These are phyloP conservation scores for Parasteatoda tepidariorum DNA, from an alignment of 1,140 invertebrate genomes.

Conservation along the genomic window DNA sequence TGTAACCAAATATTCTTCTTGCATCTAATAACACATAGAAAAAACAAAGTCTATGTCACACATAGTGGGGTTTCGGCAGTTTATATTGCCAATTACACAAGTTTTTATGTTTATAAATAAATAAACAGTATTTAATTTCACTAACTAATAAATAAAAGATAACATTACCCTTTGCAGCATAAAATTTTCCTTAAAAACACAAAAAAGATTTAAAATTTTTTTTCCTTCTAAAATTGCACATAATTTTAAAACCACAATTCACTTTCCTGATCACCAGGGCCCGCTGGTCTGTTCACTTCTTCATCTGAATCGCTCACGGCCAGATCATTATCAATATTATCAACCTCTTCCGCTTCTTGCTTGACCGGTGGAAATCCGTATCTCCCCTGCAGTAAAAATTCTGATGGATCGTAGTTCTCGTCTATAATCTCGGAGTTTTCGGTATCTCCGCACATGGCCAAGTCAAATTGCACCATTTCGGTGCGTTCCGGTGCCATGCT, in stretches of 20 bases:
- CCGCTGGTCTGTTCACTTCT: slow-evolving; percentile 68
- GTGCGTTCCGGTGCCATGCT: not conserved
- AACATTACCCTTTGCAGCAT: too few species aligned
- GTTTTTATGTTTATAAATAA: too few species aligned
- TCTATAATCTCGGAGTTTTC: slow-evolving; percentile 83
- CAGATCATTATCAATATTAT: slow-evolving; percentile 76
- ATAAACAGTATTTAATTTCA: too few species aligned
- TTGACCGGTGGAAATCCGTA: slow-evolving; percentile 66
- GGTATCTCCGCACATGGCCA: slow-evolving; percentile 24
- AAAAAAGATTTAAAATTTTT: too few species aligned
- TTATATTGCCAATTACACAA: too few species aligned
- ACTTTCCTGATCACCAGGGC: slow-evolving; percentile 69
- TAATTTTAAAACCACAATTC: slow-evolving; percentile 72
- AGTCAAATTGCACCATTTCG: slow-evolving; percentile 26
- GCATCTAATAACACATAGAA: too few species aligned
- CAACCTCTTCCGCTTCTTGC: slow-evolving; percentile 38
- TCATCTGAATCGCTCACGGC: slow-evolving; percentile 85
- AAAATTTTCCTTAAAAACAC: too few species aligned
- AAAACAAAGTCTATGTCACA: too few species aligned
- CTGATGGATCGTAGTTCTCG: slow-evolving; percentile 87
- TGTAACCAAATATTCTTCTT: too few species aligned
- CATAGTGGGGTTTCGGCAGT: too few species aligned
- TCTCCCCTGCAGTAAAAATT: slow-evolving; percentile 77
- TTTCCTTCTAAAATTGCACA: too few species aligned
- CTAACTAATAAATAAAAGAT: too few species aligned